phyloP scores from a whole-genome alignment of 2,113 vertebrate genomes.

The Oxygymnocypris stewartii region DNA sequence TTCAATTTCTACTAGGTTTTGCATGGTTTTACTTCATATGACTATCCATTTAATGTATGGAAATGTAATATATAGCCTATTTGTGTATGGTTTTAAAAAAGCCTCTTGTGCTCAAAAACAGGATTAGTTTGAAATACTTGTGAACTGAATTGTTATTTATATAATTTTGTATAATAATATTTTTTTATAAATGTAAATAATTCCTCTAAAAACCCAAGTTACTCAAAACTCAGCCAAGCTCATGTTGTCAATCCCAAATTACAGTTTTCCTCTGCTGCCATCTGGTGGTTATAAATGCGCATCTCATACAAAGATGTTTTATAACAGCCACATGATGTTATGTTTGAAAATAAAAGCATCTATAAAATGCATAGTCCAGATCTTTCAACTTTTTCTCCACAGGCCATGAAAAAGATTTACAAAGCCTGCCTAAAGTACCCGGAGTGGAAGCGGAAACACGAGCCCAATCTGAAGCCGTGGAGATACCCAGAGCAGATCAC shows the following conservation, averaged over 20 bases:
- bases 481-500: conserved; percentile 82
- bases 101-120: neutral
- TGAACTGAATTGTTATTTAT: neutral
- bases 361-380: neutral
- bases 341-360: neutral
- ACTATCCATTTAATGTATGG: too few relatives aligned
- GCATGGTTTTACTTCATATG: too few relatives aligned
- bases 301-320: neutral
- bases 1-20: too few relatives aligned
- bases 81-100: neutral
- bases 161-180: neutral
- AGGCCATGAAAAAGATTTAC: conserved; percentile 87
- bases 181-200: neutral
- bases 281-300: conserved; percentile 45
- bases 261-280: conserved; percentile 47
- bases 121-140: neutral
- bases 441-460: conserved; percentile 81
- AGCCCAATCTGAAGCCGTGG: conserved; percentile 80
- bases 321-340: neutral
- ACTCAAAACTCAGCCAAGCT: neutral
- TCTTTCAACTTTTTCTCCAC: conserved; percentile 1
- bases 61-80: neutral
- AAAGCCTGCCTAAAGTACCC: conserved; percentile 86
- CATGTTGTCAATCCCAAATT: too few relatives aligned
- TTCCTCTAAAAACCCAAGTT: neutral